Base-by-base conservation (phyloP, 1,140 invertebrate genomes). In the Drosophila mayri region DNA sequence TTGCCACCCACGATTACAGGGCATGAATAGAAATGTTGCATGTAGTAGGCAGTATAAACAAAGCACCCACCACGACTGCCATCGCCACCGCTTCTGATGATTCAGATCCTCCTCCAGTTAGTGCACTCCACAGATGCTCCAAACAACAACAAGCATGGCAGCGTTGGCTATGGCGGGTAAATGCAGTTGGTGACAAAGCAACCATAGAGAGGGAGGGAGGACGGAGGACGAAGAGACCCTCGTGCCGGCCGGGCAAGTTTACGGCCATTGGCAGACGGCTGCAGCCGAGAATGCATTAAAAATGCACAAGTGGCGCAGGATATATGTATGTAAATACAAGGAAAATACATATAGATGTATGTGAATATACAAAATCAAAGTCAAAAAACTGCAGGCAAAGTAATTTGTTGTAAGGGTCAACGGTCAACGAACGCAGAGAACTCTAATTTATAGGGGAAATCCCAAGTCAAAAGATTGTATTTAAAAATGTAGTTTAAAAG, bases 231-330 rank as follows among this genome's bases (percentile, higher is more conserved):
- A 14, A 55, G 60, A 37, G 60, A 37, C 28, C 38, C 43, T 41
- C 32, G 57, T 35, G 57, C 37, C 55, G 64, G 72, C 30, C 57
- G 50, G 60, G 65, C 64, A 86, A 87, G 79, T 87, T 87, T 79
- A 83, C 58, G 83, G 83, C 82, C 82, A 79, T 78, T 72, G 75
- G 61, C 64, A 68, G 64, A 25, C 60, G 58, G 28, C 38, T 32
- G 50, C 49, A 64, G 79, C 40, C 61, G 44, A 50, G 63, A 68
- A 71, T 87, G 66, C 80, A 87, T 88, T 87, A 77, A 83, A 87
- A 84, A 87, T 88, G 65, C 85, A 80, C 76, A 88, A 84, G 65
- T 77, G 60, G 66, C 30, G 80, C 72, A 78, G 76, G 76, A 79
- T 78, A 58, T 63, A 71, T 44, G 64, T 60, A 59, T 22, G 32